Evolutionary conservation across 2,888 invertebrate genomes (phyloP).

Genomic region (Gastracanthus pulcherrimus): DNA sequence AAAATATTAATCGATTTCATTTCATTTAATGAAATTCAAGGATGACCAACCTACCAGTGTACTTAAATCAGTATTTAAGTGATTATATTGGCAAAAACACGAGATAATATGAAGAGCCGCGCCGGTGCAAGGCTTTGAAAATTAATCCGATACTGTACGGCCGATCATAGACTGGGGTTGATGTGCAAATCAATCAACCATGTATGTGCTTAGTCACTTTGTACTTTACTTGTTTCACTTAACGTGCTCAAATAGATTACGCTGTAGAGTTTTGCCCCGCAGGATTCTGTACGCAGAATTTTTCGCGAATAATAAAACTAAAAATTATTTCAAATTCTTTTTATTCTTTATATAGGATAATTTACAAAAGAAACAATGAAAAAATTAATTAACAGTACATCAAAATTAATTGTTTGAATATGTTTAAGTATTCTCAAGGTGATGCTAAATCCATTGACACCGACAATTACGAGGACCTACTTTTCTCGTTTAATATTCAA

Average conservation of each 20-base stretch:
- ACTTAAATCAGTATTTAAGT: neutral
- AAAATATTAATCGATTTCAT: neutral
- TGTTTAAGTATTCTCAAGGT: too few relatives aligned
- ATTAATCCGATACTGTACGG: constrained; percentile 10
- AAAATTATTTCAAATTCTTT: too few relatives aligned
- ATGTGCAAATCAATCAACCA: constrained; percentile 27
- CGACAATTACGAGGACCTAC: too few relatives aligned
- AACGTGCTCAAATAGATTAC: neutral
- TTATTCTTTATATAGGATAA: too few relatives aligned
- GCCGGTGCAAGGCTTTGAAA: constrained; percentile 2
- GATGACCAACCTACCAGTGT: neutral
- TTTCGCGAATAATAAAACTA: too few relatives aligned
- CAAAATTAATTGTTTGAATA: too few relatives aligned
- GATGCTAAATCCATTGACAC: too few relatives aligned
- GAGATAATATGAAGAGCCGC: neutral
- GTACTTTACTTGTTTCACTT: constrained; percentile 9
- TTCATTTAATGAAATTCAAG: neutral
- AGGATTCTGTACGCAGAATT: too few relatives aligned
- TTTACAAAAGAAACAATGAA: too few relatives aligned
- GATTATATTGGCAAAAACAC: constrained; percentile 4
- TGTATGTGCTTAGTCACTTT: constrained; percentile 26
- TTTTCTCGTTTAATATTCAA: too few relatives aligned
- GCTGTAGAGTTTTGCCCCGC: neutral
- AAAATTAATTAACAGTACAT: too few relatives aligned
- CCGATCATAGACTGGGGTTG: constrained; percentile 3